Conservation (phyloP, 2,113 vertebrate species). For the Podiceps cristatus region DNA sequence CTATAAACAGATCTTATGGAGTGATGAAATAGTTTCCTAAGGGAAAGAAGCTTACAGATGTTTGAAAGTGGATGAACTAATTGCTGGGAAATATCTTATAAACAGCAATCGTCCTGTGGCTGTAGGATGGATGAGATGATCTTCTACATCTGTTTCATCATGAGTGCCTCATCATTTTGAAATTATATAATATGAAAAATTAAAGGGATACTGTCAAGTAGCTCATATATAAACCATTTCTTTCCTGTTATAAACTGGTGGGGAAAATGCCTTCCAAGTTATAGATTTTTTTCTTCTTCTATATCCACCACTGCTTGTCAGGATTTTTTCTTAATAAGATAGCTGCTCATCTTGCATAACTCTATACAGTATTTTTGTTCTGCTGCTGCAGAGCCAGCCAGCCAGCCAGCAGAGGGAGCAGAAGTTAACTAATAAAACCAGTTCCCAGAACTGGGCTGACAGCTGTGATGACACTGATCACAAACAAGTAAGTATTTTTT, state of each 20-base stretch:
- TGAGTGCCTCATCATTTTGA: background rate
- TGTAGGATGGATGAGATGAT: background rate
- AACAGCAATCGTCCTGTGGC: background rate
- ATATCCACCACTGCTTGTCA: background rate
- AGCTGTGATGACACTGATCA: background rate
- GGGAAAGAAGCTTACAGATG: background rate
- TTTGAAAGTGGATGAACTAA: background rate
- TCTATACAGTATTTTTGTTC: slow-evolving; percentile 8
- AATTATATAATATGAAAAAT: background rate
- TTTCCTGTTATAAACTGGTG: background rate
- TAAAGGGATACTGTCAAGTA: slow-evolving; percentile 25
- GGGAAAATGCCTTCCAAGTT: background rate
- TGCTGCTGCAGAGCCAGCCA: slow-evolving; percentile 41
- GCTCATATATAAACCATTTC: background rate
- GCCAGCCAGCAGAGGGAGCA: slow-evolving; percentile 41
- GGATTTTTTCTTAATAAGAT: background rate
- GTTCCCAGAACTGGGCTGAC: slow-evolving; percentile 2
- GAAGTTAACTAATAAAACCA: slow-evolving; percentile 25
- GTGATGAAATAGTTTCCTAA: background rate
- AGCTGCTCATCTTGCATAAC: background rate
- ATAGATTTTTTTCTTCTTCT: background rate
- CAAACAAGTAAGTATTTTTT: slow-evolving; percentile 24
- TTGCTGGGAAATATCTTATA: background rate
- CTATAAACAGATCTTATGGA: background rate
- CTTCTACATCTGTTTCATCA: background rate